phyloP scores from a whole-genome alignment of 2,113 vertebrate species.

The Heterotis niloticus region DNA sequence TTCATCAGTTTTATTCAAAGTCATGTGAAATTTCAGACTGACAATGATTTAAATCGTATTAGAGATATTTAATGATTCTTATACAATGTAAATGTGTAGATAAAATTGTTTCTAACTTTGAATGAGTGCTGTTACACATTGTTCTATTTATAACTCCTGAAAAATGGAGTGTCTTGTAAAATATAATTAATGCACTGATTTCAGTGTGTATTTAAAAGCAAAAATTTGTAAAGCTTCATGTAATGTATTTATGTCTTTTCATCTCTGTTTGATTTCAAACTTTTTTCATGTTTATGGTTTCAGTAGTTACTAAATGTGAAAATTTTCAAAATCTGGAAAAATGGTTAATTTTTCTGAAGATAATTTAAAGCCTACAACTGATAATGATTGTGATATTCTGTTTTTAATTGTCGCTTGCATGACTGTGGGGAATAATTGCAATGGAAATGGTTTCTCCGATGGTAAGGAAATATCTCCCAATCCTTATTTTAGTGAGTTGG shows the following conservation, averaged over 20 bases:
- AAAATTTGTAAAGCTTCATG: background rate
- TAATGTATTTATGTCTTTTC: background rate
- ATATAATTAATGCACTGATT: constrained; percentile 30
- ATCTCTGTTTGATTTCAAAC: background rate
- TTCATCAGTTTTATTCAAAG: background rate
- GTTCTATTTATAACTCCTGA: constrained; percentile 18
- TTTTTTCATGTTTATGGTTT: no score
- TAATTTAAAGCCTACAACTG: no score
- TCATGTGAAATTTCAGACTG: background rate
- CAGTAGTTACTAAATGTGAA: no score
- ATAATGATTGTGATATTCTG: no score
- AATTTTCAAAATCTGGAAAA: no score
- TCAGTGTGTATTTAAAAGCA: constrained; percentile 35
- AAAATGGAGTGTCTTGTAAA: constrained; percentile 29
- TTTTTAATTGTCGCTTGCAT: background rate
- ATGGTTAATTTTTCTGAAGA: no score
- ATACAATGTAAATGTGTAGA: background rate
- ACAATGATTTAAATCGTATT: background rate
- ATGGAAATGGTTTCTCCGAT: background rate
- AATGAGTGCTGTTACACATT: background rate
- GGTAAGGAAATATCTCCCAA: background rate
- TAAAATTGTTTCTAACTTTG: background rate
- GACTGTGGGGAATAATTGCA: background rate
- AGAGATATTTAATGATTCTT: background rate
- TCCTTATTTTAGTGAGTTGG: background rate